A percentile compares a stretch with the other conserved stretches of the same genome.
phyloP scores from a whole-genome alignment of 2,113 vertebrate genomes.

The Varanus salvator region DNA sequence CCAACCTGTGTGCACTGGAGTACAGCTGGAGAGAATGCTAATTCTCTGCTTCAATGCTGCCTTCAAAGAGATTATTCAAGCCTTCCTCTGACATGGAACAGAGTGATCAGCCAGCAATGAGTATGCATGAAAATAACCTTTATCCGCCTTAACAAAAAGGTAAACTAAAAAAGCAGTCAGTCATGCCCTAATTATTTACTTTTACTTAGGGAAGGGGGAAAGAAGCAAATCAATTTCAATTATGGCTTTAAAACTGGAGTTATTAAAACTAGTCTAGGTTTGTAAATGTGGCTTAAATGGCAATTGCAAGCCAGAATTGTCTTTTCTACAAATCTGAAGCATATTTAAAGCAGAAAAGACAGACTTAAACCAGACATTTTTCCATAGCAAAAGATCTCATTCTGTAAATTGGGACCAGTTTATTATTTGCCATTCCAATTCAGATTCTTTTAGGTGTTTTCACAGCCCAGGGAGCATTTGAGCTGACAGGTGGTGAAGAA shows the following conservation, averaged over 20 bases:
- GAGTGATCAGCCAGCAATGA: constrained; percentile 74
- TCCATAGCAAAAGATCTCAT: neutral
- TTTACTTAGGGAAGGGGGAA: constrained; percentile 37
- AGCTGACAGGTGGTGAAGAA: too few relatives aligned
- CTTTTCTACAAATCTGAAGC: neutral
- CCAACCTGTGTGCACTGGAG: constrained; percentile 67
- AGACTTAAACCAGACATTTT: neutral
- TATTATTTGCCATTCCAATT: neutral
- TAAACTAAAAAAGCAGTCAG: constrained; percentile 64
- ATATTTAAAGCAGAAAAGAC: too few relatives aligned
- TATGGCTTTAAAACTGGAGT: neutral
- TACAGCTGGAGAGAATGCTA: constrained; percentile 71
- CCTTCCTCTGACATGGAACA: constrained; percentile 75
- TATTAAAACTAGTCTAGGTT: constrained; percentile 8
- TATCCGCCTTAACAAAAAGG: constrained; percentile 70
- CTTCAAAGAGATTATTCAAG: constrained; percentile 77
- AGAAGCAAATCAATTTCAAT: constrained; percentile 43
- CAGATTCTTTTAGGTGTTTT: neutral
- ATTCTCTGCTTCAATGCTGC: constrained; percentile 71
- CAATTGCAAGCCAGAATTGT: neutral
- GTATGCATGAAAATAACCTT: constrained; percentile 77
- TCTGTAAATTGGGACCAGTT: neutral
- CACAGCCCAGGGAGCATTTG: too few relatives aligned
- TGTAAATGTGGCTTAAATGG: constrained; percentile 8
- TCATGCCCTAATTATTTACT: constrained; percentile 66